These are phyloP conservation scores for Dimorphilus gyrociliatus DNA, from an alignment of 2,888 invertebrate species.

Conservation along the genomic window DNA sequence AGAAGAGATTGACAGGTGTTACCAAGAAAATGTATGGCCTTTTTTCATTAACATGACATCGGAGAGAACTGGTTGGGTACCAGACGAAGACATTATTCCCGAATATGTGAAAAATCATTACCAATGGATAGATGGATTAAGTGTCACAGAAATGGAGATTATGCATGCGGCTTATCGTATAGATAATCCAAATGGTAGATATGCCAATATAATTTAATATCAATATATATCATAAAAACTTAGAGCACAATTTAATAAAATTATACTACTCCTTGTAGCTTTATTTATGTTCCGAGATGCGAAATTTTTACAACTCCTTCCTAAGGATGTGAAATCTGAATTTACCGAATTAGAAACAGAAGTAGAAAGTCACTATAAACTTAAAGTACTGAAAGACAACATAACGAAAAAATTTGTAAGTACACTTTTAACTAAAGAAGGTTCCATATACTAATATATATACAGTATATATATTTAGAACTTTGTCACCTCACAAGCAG, in stretches of 20 bases:
- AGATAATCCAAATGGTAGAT: conserved; percentile 15
- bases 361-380: too few relatives aligned
- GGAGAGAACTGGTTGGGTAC: conserved; percentile 17
- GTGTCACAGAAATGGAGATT: conserved; percentile 20
- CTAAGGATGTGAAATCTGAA: too few relatives aligned
- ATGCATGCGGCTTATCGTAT: conserved; percentile 15
- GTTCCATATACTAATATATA: too few relatives aligned
- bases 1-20: conserved; percentile 18
- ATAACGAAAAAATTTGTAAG: too few relatives aligned
- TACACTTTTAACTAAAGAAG: too few relatives aligned
- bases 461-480: too few relatives aligned
- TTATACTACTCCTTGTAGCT: too few relatives aligned
- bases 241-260: background rate
- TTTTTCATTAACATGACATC: conserved; percentile 16
- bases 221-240: background rate
- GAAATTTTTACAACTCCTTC: too few relatives aligned
- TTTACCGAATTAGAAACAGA: too few relatives aligned
- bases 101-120: conserved; percentile 11
- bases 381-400: too few relatives aligned
- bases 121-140: conserved; percentile 14
- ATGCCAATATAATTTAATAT: conserved; percentile 1
- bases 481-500: too few relatives aligned
- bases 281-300: too few relatives aligned
- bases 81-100: conserved; percentile 10
- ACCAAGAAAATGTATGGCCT: conserved; percentile 15